Base-by-base conservation (phyloP, 2,888 invertebrate species). In the Phragmatobia fuliginosa region DNA sequence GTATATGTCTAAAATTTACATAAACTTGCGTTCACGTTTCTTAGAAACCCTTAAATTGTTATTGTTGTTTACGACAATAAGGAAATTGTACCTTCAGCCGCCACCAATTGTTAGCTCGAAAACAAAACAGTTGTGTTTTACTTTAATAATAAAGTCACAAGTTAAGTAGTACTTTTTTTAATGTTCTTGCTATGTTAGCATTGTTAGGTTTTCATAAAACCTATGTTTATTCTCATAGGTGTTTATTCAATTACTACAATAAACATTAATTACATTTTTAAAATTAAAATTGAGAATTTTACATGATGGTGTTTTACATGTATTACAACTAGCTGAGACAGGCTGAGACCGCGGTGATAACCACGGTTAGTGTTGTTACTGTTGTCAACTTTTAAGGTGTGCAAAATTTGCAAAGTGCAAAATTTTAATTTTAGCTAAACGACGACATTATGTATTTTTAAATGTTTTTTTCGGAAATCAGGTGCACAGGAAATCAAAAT, bases 121-220 rank as follows among this genome's bases (percentile, higher is more conserved):
- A 4, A n/a, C n/a, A n/a, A n/a, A n/a, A n/a, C n/a, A n/a, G 41
- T 21, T 45, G 18, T 45, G 21, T 45, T 45, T 63, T 31, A 72
- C 70, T 75, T 66, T 58, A 70, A 66, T 70, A 72, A 68, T 65
- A 68, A 72, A 32, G 60, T 70, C 67, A 74, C 65, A 70, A 62
- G 70, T 77, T 77, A 70, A 36, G 72, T 66, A 76, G 78, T 72
- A 74, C 63, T 68, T 73, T 76, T 73, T 75, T 77, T 38, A 70
- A 66, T 72, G 71, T 75, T 62, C 74, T 73, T 75, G 76, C 77
- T 78, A 78, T 74, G 72, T 71, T 73, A 75, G 71, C 71, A 74
- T 73, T 76, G 72, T 79, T 83, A 81, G 80, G 83, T 80, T 66
- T 79, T 68, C 41, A 41, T 28, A 66, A 28, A 52, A 62, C 61